These are phyloP conservation scores for Adelges cooleyi DNA, from an alignment of 1,140 invertebrate species.

Conservation along the genomic window DNA sequence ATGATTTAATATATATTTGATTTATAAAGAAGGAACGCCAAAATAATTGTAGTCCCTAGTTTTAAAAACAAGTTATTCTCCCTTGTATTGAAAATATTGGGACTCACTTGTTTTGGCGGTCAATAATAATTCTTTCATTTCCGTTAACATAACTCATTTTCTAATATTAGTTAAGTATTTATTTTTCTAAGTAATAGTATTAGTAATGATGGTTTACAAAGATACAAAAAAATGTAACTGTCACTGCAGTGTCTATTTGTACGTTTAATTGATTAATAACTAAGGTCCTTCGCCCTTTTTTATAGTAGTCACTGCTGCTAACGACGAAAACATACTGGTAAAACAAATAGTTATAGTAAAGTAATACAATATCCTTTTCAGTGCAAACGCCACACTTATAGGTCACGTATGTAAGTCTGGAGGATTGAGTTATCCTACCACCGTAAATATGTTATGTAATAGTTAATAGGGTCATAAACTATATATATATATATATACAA, in stretches of 20 bases:
- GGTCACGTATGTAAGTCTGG: neutral
- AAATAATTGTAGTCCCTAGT: no score
- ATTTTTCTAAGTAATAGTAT: no score
- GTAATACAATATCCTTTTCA: slow-evolving; percentile 14
- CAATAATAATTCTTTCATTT: neutral
- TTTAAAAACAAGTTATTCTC: neutral
- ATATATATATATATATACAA: neutral
- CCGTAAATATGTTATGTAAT: neutral
- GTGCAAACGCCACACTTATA: neutral
- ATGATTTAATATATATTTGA: no score
- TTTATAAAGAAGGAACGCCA: no score
- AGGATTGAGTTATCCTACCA: slow-evolving; percentile 3
- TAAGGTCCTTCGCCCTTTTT: neutral
- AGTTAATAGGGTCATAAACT: neutral
- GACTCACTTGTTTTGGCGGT: slow-evolving; percentile 12
- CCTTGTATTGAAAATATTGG: no score
- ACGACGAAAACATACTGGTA: neutral
- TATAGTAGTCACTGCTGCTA: neutral
- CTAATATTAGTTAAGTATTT: no score
- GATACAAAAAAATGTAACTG: no score
- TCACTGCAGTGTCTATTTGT: no score
- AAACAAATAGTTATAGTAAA: neutral
- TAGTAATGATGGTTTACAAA: no score
- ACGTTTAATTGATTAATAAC: no score
- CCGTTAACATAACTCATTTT: slow-evolving; percentile 1